Conservation (phyloP, 2,113 vertebrate genomes). For the Labeo catla region DNA sequence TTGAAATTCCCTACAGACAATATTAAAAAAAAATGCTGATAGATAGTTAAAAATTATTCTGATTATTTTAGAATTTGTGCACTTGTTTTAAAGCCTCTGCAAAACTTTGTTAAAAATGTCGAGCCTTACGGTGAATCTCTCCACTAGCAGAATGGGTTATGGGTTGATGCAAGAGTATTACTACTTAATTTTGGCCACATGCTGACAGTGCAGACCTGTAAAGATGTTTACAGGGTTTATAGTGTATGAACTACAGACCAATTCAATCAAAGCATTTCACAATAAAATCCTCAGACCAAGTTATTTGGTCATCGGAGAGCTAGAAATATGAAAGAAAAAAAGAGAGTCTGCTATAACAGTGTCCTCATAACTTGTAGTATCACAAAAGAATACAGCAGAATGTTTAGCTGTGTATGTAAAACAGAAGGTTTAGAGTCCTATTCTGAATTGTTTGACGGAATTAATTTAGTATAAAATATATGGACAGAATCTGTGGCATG, state of each 20-base stretch:
- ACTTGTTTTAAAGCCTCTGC: neutral
- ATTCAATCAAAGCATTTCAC: conserved; percentile 44
- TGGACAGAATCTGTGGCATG: neutral
- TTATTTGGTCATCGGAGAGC: conserved; percentile 39
- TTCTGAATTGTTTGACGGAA: neutral
- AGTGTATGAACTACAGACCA: conserved; percentile 38
- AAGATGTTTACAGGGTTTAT: conserved; percentile 35
- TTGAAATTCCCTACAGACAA: neutral
- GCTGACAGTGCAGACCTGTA: conserved; percentile 43
- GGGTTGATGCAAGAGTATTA: conserved; percentile 27
- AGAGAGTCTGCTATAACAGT: conserved; percentile 8
- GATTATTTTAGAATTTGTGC: neutral
- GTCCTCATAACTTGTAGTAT: conserved; percentile 8
- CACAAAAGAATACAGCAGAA: conserved; percentile 1
- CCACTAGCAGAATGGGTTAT: conserved; percentile 19
- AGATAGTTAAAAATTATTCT: too few relatives aligned
- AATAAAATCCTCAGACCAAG: conserved; percentile 46
- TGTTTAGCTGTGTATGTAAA: neutral
- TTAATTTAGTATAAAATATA: neutral
- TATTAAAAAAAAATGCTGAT: too few relatives aligned
- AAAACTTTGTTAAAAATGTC: neutral
- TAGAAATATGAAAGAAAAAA: conserved; percentile 34
- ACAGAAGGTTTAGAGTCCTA: neutral
- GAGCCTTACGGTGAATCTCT: neutral
- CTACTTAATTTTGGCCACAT: conserved; percentile 18